Percentiles rank a stretch among this genome's conserved stretches.
Conservation (phyloP, 1,140 invertebrate genomes). For the Calliphora vicina region DNA sequence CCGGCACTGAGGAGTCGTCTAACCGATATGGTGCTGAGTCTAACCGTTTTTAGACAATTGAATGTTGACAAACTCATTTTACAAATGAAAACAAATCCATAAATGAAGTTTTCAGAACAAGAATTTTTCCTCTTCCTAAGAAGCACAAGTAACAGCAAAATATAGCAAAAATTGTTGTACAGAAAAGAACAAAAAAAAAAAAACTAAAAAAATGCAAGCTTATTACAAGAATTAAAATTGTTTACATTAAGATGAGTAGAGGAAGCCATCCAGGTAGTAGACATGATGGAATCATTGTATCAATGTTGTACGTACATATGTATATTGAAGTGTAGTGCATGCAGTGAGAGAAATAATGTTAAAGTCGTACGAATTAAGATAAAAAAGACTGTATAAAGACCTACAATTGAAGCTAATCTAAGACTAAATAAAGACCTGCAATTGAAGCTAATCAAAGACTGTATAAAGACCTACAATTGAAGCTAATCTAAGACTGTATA, state of each 20-base stretch:
- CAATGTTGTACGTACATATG: not conserved
- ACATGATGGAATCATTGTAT: not conserved
- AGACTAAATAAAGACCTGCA: no score
- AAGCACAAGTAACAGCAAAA: no score
- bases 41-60: not conserved
- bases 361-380: not conserved
- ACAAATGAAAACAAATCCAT: slow-evolving; percentile 29
- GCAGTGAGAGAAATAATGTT: not conserved
- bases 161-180: no score
- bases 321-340: not conserved
- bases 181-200: not conserved
- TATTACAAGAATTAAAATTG: slow-evolving; percentile 17
- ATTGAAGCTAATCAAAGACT: no score
- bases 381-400: not conserved
- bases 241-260: not conserved
- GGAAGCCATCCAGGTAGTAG: slow-evolving; percentile 1
- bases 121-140: not conserved
- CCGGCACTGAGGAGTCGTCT: not conserved
- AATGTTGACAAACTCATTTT: slow-evolving; percentile 14
- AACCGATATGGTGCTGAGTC: not conserved
- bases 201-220: not conserved
- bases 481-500: no score
- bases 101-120: slow-evolving; percentile 17
- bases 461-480: no score
- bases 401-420: no score